A percentile compares a stretch with the other conserved stretches of the same genome.
These are phyloP conservation scores for Xenopus borealis DNA, from an alignment of 2,113 vertebrate species.

Conservation along the genomic window DNA sequence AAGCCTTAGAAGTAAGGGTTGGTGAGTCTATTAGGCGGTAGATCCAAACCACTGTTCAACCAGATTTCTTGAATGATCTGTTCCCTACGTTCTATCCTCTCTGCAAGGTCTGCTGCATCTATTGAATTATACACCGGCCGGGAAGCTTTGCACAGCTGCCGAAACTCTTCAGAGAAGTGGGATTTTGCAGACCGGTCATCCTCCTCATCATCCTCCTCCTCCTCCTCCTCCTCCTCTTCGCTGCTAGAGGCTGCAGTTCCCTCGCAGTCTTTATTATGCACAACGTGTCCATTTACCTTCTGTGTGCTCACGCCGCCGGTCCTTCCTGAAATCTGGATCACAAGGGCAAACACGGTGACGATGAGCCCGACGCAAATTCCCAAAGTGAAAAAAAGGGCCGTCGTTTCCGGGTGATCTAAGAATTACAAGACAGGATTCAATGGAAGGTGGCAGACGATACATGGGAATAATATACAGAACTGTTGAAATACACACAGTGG, in stretches of 20 bases:
- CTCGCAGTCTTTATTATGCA: conserved; percentile 37
- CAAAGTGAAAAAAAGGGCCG: conserved; percentile 84
- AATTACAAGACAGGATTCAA: not conserved
- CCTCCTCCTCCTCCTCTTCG: conserved; percentile 54
- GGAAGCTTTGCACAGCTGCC: conserved; percentile 62
- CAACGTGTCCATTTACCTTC: conserved; percentile 45
- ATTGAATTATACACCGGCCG: conserved; percentile 67
- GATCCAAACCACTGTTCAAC: conserved; percentile 88
- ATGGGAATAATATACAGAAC: no score
- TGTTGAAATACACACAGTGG: no score
- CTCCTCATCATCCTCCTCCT: conserved; percentile 33
- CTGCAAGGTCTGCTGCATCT: conserved; percentile 83
- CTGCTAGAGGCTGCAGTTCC: conserved; percentile 50
- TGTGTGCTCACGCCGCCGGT: conserved; percentile 54
- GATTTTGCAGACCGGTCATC: conserved; percentile 69
- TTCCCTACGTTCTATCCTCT: conserved; percentile 89
- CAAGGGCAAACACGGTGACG: conserved; percentile 74
- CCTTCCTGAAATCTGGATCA: conserved; percentile 66
- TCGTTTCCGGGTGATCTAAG: conserved; percentile 81
- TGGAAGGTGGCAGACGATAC: no score
- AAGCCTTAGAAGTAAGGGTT: conserved; percentile 51
- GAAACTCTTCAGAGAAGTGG: conserved; percentile 53
- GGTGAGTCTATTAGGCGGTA: conserved; percentile 61
- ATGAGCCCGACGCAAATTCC: conserved; percentile 82
- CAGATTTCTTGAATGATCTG: conserved; percentile 93